Evolutionary conservation across 2,888 invertebrate species (phyloP).

Genomic region (Drosophila rubida): DNA sequence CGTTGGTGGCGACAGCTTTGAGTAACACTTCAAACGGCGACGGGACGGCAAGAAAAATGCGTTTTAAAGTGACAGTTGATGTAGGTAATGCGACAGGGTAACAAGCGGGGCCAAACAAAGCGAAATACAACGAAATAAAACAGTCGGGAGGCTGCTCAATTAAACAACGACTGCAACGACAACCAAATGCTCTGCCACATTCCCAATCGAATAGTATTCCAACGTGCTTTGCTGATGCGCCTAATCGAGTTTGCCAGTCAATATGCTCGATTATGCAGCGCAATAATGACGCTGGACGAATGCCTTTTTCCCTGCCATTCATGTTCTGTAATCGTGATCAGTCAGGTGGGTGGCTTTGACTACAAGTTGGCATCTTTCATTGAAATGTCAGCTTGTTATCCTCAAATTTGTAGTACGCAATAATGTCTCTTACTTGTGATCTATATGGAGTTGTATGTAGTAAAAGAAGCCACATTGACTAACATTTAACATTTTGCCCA

Average conservation of each 20-base stretch:
- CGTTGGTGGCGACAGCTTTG: conserved; percentile 55
- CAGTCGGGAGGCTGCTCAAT: conserved; percentile 31
- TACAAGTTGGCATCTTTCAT: no score
- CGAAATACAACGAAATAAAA: conserved; percentile 43
- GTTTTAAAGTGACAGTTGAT: conserved; percentile 79
- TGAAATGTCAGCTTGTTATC: no score
- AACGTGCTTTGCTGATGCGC: not conserved
- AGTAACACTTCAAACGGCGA: conserved; percentile 61
- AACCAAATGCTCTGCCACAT: conserved; percentile 26
- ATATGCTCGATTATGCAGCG: conserved; percentile 24
- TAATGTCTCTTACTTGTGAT: no score
- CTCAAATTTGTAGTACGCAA: no score
- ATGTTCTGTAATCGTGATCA: not conserved
- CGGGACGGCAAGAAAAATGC: conserved; percentile 66
- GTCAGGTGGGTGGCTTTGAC: not conserved
- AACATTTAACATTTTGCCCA: no score
- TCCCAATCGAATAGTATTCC: not conserved
- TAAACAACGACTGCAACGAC: conserved; percentile 2
- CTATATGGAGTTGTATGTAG: no score
- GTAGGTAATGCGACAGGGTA: conserved; percentile 76
- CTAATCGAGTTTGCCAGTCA: not conserved
- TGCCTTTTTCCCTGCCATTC: not conserved
- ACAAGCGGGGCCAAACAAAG: conserved; percentile 61
- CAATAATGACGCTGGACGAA: not conserved
- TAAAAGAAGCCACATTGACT: no score